Conservation (phyloP, 2,888 invertebrate genomes). For the Cheilosia urbana region DNA sequence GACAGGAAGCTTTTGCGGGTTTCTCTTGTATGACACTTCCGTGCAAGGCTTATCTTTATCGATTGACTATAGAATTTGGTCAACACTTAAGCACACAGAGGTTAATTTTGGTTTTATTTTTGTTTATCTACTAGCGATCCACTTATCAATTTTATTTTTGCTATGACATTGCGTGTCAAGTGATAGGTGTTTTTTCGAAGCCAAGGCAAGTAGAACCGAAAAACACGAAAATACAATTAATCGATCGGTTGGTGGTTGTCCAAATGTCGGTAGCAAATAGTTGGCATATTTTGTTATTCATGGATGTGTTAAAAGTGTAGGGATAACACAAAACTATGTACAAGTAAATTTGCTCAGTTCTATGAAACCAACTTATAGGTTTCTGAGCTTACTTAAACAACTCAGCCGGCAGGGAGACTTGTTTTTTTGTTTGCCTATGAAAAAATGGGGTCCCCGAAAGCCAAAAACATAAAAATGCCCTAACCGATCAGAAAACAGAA, state of each 20-base stretch:
- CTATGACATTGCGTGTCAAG: slow-evolving; percentile 28
- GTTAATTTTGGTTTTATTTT: background rate
- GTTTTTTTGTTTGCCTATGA: too few species aligned
- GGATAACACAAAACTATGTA: too few species aligned
- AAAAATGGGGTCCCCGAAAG: too few species aligned
- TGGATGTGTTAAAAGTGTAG: background rate
- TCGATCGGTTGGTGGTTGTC: background rate
- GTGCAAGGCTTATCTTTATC: slow-evolving; percentile 3
- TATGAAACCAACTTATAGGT: too few species aligned
- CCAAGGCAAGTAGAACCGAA: slow-evolving; percentile 22
- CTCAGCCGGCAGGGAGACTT: too few species aligned
- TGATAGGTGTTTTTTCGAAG: slow-evolving; percentile 8
- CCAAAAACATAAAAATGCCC: too few species aligned
- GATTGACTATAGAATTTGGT: slow-evolving; percentile 26
- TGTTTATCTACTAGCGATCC: background rate
- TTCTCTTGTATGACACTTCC: slow-evolving; percentile 8
- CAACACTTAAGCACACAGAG: background rate
- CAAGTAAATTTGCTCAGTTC: background rate
- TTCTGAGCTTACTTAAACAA: too few species aligned
- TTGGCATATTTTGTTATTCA: background rate
- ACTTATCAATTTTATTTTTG: slow-evolving; percentile 32
- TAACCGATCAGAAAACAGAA: too few species aligned
- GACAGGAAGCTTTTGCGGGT: slow-evolving; percentile 11
- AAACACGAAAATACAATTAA: slow-evolving; percentile 23
- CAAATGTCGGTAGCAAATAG: background rate